Percentiles rank a stretch among this genome's conserved stretches.
These are phyloP conservation scores for Melieria omissa DNA, from an alignment of 2,888 invertebrate genomes.

Conservation along the genomic window DNA sequence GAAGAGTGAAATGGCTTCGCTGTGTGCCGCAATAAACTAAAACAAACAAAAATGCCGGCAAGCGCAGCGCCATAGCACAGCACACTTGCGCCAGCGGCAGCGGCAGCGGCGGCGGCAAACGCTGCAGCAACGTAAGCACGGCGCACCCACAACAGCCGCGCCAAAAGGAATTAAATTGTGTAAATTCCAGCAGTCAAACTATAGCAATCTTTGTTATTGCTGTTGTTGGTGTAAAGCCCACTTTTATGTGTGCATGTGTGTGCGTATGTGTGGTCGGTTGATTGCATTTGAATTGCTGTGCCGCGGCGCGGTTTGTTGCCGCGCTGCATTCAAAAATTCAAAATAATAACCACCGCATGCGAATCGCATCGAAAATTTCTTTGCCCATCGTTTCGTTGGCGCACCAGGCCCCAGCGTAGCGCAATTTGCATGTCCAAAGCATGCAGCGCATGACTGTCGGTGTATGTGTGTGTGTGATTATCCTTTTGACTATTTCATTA, in stretches of 20 bases:
- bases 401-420: neutral
- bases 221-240: neutral
- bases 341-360: neutral
- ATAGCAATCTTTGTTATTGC: neutral
- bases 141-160: slow-evolving; percentile 1
- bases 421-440: too few relatives aligned
- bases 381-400: neutral
- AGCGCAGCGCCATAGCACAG: too few relatives aligned
- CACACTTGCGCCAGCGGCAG: neutral
- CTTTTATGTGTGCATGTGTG: neutral
- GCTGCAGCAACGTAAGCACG: neutral
- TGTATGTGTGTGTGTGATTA: too few relatives aligned
- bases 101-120: neutral
- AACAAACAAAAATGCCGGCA: too few relatives aligned
- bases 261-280: neutral
- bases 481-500: too few relatives aligned
- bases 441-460: too few relatives aligned
- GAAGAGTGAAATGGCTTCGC: too few relatives aligned
- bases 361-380: neutral
- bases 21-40: too few relatives aligned
- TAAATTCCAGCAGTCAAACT: neutral
- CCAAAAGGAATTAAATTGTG: slow-evolving; percentile 8
- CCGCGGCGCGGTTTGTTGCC: neutral
- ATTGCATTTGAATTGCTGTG: neutral
- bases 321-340: neutral